phyloP scores from a whole-genome alignment of 2,888 invertebrate species.

The Limenitis camilla region DNA sequence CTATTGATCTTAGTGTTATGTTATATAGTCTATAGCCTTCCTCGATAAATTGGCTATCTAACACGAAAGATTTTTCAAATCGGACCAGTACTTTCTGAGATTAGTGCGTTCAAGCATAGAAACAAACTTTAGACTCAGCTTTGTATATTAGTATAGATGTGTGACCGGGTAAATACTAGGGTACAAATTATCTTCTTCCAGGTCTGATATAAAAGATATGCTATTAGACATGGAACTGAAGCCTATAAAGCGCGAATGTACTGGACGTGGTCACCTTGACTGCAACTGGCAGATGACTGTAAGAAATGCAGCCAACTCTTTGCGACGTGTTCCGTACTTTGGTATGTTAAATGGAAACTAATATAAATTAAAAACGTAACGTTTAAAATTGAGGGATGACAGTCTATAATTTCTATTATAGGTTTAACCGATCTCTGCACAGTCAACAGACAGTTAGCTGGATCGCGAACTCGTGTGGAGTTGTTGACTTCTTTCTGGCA shows the following conservation, averaged over 20 bases:
- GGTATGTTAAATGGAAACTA: constrained; percentile 33
- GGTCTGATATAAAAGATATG: constrained; percentile 48
- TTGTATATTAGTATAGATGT: too few species aligned
- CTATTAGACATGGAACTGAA: constrained; percentile 38
- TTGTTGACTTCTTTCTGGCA: constrained; percentile 54
- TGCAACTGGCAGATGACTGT: constrained; percentile 48
- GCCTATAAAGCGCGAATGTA: constrained; percentile 39
- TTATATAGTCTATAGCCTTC: too few species aligned
- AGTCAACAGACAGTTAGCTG: constrained; percentile 55
- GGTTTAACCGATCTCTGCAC: constrained; percentile 51
- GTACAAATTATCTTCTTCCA: constrained; percentile 22
- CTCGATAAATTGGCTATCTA: too few species aligned
- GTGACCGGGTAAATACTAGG: too few species aligned
- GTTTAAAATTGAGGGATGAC: background rate
- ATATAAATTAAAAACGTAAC: too few species aligned
- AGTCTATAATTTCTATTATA: constrained; percentile 20
- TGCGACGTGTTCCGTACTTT: constrained; percentile 53
- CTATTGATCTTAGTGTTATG: too few species aligned
- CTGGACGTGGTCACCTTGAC: constrained; percentile 49
- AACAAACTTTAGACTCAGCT: too few species aligned
- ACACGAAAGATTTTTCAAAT: too few species aligned
- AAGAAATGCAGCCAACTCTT: constrained; percentile 35
- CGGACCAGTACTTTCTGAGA: too few species aligned
- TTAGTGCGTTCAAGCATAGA: too few species aligned
- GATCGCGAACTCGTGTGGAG: constrained; percentile 55